Conservation (phyloP, 2,888 invertebrate genomes). For the Formica aserva region DNA sequence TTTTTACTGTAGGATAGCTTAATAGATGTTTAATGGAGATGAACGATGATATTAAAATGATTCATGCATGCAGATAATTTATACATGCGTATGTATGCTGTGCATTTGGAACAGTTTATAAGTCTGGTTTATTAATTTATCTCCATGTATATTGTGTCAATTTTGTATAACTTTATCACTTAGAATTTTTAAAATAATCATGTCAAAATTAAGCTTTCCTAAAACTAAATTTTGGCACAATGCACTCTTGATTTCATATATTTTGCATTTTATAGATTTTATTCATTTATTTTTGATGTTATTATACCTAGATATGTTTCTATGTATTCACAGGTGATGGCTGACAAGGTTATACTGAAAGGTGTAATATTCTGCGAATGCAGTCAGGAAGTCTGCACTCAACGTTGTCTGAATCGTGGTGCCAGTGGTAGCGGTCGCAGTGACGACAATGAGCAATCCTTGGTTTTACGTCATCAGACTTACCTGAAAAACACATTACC, state of each 20-base stretch:
- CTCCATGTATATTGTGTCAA: not conserved
- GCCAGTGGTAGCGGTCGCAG: constrained; percentile 95
- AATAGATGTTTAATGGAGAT: not conserved
- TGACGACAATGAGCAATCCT: constrained; percentile 96
- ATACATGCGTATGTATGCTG: not conserved
- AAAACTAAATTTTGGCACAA: not conserved
- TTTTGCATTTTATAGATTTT: not conserved
- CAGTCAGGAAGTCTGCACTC: constrained; percentile 92
- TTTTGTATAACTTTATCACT: not conserved
- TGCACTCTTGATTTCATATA: not conserved
- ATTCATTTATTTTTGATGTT: not conserved
- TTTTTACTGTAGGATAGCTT: not conserved
- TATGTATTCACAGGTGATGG: constrained; percentile 88
- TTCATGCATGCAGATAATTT: not conserved
- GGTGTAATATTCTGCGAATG: constrained; percentile 98
- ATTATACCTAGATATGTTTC: not conserved
- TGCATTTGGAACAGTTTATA: not conserved
- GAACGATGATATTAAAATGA: not conserved
- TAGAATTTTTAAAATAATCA: not conserved
- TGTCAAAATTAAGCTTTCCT: not conserved
- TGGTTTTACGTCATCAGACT: constrained; percentile 95
- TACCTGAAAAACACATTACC: constrained; percentile 95
- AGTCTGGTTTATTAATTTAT: not conserved
- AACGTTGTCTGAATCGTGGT: constrained; percentile 95
- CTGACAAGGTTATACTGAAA: constrained; percentile 92